Base-by-base conservation (phyloP, 1,140 invertebrate species). In the Conopomorpha cramerella region DNA sequence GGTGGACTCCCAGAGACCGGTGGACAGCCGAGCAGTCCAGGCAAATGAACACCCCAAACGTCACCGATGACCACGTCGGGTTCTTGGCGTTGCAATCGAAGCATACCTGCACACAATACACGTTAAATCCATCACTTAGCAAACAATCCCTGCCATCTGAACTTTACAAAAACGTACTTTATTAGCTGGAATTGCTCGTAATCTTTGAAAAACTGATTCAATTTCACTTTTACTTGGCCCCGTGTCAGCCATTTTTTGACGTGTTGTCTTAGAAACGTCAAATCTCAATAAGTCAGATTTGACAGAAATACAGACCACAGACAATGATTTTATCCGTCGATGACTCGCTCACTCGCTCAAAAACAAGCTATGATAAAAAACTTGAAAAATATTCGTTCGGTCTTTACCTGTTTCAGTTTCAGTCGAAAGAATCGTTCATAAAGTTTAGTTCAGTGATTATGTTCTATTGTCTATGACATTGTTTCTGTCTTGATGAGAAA, bases 11-110 rank as follows among this genome's bases (percentile, higher is more conserved):
- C 14, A 99, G 82, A 56, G 92, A 89, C 30, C 97, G 83, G 79
- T 99, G 98, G 16, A 97, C 92, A 3, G 97, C 96, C 3, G 97
- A 99, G 68, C 98, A 99, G 70, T 99, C 97, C 55, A 99, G 93
- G 76, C 98, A 99, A 49, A 99, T 90, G 68, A 99, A 99, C 26
- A 99, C 90, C n/a, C 98, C 98, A 80, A 98, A 99, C 26, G 98
- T 99, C 19, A 99, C 93, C 55, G 94, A 97, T 27, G 96, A 91
- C 98, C 98, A 99, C 58, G 96, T 98, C 53, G 98, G 97, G 79
- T 98, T 98, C 74, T 95, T 97, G 23, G 95, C 89, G 62, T 89
- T 89, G 82, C 97, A 99, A 81, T 99, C 98, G 78, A 99, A 99
- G 78, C 98, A 99, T 74, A 87, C 84, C 95, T 99, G 65, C 30